phyloP scores from a whole-genome alignment of 2,797 vertebrate species.

The Sphenodon punctatus region DNA sequence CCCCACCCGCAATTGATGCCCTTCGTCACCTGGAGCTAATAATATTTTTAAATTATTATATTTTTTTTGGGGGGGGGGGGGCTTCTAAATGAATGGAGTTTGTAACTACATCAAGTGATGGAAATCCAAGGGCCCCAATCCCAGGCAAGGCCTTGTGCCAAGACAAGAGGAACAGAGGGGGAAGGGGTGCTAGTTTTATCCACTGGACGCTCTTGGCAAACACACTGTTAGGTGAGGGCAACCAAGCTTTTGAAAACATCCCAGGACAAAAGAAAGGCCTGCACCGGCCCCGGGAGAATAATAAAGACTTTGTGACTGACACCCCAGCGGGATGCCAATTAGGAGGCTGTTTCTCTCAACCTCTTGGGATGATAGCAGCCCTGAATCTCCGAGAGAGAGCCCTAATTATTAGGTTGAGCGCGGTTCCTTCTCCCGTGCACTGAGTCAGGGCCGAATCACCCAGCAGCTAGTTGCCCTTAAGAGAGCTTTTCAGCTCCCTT shows the following conservation, averaged over 20 bases:
- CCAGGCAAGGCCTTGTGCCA: rapidly evolving
- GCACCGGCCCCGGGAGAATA: conserved; percentile 40
- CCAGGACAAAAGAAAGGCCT: conserved; percentile 39
- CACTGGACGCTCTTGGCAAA: too few relatives aligned
- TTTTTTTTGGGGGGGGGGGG: too few relatives aligned
- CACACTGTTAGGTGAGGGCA: background rate
- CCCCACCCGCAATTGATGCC: too few relatives aligned
- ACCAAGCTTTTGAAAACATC: background rate
- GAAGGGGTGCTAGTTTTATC: background rate
- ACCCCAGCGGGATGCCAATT: conserved; percentile 78
- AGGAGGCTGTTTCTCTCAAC: conserved; percentile 77
- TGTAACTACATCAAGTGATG: background rate
- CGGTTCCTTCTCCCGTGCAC: conserved; percentile 37
- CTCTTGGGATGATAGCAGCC: conserved; percentile 63
- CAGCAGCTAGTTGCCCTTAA: conserved; percentile 2
- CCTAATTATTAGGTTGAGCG: conserved; percentile 82
- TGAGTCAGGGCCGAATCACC: conserved; percentile 52
- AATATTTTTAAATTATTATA: background rate
- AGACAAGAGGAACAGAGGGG: background rate
- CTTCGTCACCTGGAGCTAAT: too few relatives aligned
- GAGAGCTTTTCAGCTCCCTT: conserved; percentile 37
- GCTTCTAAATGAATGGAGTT: too few relatives aligned
- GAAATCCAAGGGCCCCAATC: background rate
- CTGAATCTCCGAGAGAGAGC: conserved; percentile 76
- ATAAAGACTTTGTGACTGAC: conserved; percentile 64